Conservation (phyloP, 1,140 invertebrate genomes). For the Dinoponera quadriceps region DNA sequence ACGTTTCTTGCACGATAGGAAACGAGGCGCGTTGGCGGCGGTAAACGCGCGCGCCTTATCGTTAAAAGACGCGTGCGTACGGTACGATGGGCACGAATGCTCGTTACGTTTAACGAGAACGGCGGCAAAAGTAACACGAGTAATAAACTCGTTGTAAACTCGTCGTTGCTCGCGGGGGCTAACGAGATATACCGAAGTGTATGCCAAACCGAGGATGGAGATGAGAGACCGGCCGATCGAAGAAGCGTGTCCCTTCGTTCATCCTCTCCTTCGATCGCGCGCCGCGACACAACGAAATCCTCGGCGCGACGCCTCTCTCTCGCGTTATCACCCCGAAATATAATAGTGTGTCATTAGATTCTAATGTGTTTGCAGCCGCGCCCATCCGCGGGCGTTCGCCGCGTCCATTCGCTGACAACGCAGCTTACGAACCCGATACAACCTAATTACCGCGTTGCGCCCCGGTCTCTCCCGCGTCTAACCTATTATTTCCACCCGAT, state of each 20-base stretch:
- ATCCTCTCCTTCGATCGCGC: neutral
- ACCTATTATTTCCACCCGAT: slow-evolving; percentile 84
- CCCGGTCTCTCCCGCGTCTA: slow-evolving; percentile 71
- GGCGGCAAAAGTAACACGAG: slow-evolving; percentile 63
- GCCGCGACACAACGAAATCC: slow-evolving; percentile 17
- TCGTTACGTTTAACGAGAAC: slow-evolving; percentile 67
- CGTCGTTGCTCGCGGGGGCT: slow-evolving; percentile 8
- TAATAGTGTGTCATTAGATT: slow-evolving; percentile 82
- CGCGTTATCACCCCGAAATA: slow-evolving; percentile 69
- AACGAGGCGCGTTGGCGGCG: neutral
- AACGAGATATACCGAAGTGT: slow-evolving; percentile 45
- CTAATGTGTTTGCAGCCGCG: slow-evolving; percentile 78
- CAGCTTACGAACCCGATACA: slow-evolving; percentile 73
- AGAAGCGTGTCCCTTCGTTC: neutral
- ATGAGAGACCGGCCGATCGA: neutral
- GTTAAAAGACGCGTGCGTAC: slow-evolving; percentile 29
- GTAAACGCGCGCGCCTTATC: neutral
- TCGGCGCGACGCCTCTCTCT: slow-evolving; percentile 23
- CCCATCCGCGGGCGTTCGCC: slow-evolving; percentile 56
- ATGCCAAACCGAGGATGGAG: neutral
- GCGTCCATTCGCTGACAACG: slow-evolving; percentile 57
- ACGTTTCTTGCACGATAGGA: neutral
- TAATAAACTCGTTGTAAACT: slow-evolving; percentile 55
- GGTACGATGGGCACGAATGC: slow-evolving; percentile 5
- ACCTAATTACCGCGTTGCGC: slow-evolving; percentile 81